These are phyloP conservation scores for Origma solitaria DNA, from an alignment of 2,113 vertebrate genomes.

Conservation along the genomic window DNA sequence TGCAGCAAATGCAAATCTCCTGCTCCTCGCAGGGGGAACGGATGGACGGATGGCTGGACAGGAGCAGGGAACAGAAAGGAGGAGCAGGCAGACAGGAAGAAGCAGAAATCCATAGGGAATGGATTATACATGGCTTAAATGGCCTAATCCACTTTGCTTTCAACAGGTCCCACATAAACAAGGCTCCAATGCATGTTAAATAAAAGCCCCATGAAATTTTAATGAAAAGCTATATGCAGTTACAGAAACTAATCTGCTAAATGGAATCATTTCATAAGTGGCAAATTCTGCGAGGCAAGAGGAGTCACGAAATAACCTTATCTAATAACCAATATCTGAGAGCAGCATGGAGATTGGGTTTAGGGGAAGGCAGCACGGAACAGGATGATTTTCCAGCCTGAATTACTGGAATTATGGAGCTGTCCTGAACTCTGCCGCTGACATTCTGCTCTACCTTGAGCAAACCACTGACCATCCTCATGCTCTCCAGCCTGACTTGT, in stretches of 20 bases:
- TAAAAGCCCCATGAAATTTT: slow-evolving; percentile 32
- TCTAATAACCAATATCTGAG: not conserved
- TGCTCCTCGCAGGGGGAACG: not conserved
- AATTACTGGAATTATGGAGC: not conserved
- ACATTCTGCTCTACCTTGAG: not conserved
- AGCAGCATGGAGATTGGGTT: too few relatives aligned
- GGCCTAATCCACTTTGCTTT: slow-evolving; percentile 21
- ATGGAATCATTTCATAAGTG: not conserved
- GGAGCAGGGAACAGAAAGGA: not conserved
- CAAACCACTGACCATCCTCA: not conserved
- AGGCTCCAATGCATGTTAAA: not conserved
- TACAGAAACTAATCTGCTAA: slow-evolving; percentile 11
- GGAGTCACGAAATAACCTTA: not conserved
- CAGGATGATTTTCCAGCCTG: not conserved
- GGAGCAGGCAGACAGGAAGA: not conserved
- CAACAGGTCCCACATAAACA: slow-evolving; percentile 34
- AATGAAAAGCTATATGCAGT: slow-evolving; percentile 6
- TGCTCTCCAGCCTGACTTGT: not conserved
- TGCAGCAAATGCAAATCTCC: not conserved
- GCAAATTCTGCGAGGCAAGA: not conserved
- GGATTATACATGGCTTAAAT: not conserved
- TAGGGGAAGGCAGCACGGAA: not conserved
- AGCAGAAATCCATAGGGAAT: not conserved
- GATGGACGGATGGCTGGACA: not conserved
- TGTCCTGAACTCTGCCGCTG: not conserved